Conservation (phyloP, 2,888 invertebrate species). For the Marasmarcha lunaedactyla region DNA sequence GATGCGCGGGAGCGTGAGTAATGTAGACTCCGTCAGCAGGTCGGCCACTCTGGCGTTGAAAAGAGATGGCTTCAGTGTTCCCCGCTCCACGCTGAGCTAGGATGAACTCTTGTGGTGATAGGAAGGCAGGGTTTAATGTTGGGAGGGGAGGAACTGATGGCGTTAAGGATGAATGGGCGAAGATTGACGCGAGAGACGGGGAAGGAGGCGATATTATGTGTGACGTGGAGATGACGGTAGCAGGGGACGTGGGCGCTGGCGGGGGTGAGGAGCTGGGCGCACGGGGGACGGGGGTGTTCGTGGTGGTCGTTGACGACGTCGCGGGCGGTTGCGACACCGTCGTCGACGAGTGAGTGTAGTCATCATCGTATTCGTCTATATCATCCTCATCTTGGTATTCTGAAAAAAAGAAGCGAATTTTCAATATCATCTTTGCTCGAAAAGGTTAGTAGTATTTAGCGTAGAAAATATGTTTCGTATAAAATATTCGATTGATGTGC, state of each 20-base stretch:
- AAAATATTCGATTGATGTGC: no score
- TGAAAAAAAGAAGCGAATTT: conserved; percentile 32
- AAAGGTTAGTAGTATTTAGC: no score
- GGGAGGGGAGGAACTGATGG: conserved; percentile 29
- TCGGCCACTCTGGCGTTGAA: conserved; percentile 64
- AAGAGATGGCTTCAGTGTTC: conserved; percentile 73
- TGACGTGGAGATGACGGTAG: conserved; percentile 24
- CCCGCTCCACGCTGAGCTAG: conserved; percentile 53
- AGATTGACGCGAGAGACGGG: conserved; percentile 15
- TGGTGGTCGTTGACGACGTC: conserved; percentile 29
- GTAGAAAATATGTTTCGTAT: no score
- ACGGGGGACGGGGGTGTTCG: conserved; percentile 24
- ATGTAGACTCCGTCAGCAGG: conserved; percentile 63
- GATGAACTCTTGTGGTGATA: conserved; percentile 59
- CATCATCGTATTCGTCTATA: conserved; percentile 63
- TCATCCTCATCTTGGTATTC: conserved; percentile 58
- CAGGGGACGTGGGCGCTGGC: conserved; percentile 21
- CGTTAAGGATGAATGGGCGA: conserved; percentile 14
- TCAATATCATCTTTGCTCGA: no score
- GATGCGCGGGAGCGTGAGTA: conserved; percentile 58
- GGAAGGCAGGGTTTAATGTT: conserved; percentile 47
- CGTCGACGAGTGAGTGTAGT: conserved; percentile 41
- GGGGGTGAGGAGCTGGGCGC: conserved; percentile 23
- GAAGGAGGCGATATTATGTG: conserved; percentile 33
- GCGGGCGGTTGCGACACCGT: conserved; percentile 33